Evolutionary conservation across 2,888 invertebrate species (phyloP).

Genomic region (Pyralis farinalis): DNA sequence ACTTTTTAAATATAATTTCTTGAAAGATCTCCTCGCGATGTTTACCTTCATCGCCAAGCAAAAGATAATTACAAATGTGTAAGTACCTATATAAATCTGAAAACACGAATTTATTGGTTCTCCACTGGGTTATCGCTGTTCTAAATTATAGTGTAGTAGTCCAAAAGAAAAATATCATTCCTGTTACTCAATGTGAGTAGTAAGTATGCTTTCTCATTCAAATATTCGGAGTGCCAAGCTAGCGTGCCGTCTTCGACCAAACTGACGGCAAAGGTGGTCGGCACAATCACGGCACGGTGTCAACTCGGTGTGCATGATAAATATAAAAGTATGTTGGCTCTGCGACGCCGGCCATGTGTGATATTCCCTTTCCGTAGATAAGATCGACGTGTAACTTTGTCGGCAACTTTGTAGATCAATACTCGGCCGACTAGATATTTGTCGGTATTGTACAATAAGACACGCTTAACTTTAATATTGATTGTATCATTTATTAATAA

Average conservation of each 20-base stretch:
- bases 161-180: too few relatives aligned
- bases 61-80: too few relatives aligned
- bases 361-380: slow-evolving; percentile 1
- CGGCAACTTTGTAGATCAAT: slow-evolving; percentile 1
- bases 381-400: neutral
- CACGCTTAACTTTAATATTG: neutral
- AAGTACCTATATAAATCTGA: too few relatives aligned
- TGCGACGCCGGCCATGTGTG: neutral
- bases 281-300: slow-evolving; percentile 28
- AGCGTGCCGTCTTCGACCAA: neutral
- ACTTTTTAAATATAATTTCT: too few relatives aligned
- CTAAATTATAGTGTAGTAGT: too few relatives aligned
- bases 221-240: neutral
- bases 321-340: neutral
- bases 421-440: neutral
- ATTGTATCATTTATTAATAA: neutral
- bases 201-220: too few relatives aligned
- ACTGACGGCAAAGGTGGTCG: slow-evolving; percentile 24
- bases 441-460: neutral
- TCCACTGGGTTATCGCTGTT: too few relatives aligned
- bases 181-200: too few relatives aligned
- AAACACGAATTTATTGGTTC: too few relatives aligned
- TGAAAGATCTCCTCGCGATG: too few relatives aligned
- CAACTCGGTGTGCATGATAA: slow-evolving; percentile 10
- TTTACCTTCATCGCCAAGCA: too few relatives aligned